Conservation (phyloP, 2,888 invertebrate species). For the Icerya purchasi region DNA sequence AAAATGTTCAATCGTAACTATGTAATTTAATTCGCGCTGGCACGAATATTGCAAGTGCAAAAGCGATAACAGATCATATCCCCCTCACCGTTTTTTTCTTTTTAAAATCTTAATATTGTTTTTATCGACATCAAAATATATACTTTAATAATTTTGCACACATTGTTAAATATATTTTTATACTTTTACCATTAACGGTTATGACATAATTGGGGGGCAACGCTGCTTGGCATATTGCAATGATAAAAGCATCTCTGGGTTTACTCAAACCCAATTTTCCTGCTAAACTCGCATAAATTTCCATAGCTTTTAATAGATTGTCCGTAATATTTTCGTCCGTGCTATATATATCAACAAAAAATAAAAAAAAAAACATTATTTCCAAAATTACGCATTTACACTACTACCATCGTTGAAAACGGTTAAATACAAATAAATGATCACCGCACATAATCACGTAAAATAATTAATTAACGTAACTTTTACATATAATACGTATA, state of each 20-base stretch:
- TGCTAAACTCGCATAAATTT: constrained; percentile 62
- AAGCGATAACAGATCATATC: background rate
- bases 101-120: too few species aligned
- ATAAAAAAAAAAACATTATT: too few species aligned
- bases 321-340: constrained; percentile 84
- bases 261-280: constrained; percentile 49
- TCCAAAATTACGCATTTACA: background rate
- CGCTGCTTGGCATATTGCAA: constrained; percentile 86
- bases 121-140: too few species aligned
- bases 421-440: too few species aligned
- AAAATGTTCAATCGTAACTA: too few species aligned
- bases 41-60: background rate
- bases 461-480: too few species aligned
- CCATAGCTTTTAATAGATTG: constrained; percentile 73
- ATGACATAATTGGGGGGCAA: constrained; percentile 87
- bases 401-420: too few species aligned
- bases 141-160: too few species aligned
- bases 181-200: constrained; percentile 49
- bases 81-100: background rate
- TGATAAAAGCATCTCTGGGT: constrained; percentile 83
- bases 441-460: too few species aligned
- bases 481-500: too few species aligned
- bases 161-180: background rate
- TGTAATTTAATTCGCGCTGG: too few species aligned
- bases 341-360: constrained; percentile 29